phyloP scores from a whole-genome alignment of 2,888 invertebrate genomes.

The Amblyjoppa fuscipennis region DNA sequence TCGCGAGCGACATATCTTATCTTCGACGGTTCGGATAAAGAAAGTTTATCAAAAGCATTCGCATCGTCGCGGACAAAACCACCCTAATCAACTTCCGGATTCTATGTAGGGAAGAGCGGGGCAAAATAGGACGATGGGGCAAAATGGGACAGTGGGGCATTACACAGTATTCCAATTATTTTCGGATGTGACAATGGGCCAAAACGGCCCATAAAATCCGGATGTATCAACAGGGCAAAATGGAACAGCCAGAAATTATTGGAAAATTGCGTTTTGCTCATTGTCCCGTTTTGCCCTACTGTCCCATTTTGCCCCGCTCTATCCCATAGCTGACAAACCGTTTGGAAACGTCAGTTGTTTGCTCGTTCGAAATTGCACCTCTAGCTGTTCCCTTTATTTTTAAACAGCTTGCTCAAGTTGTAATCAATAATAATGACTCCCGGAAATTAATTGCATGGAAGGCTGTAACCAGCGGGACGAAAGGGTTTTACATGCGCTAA shows the following conservation, averaged over 20 bases:
- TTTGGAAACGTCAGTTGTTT: background rate
- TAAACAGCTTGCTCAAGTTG: background rate
- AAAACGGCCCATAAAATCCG: no score
- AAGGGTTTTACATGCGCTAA: conserved; percentile 2
- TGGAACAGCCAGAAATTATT: no score
- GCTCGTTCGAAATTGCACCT: background rate
- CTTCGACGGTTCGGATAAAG: background rate
- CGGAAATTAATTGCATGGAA: background rate
- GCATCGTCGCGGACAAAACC: no score
- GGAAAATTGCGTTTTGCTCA: no score
- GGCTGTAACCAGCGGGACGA: background rate
- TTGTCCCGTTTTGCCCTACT: no score
- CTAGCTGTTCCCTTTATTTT: background rate
- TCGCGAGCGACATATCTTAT: background rate
- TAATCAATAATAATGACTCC: background rate
- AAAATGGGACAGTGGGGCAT: no score
- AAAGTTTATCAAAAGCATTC: background rate
- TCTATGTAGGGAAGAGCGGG: no score
- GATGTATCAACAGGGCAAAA: no score
- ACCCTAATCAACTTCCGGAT: background rate
- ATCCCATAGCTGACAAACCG: background rate
- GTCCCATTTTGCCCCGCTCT: no score
- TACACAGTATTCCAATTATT: no score
- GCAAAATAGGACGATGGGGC: no score
- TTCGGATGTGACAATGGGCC: no score